Evolutionary conservation across 1,140 invertebrate genomes (phyloP), one percentile per base, ranked within the genome.

Genomic region (Ceratina australensis): DNA sequence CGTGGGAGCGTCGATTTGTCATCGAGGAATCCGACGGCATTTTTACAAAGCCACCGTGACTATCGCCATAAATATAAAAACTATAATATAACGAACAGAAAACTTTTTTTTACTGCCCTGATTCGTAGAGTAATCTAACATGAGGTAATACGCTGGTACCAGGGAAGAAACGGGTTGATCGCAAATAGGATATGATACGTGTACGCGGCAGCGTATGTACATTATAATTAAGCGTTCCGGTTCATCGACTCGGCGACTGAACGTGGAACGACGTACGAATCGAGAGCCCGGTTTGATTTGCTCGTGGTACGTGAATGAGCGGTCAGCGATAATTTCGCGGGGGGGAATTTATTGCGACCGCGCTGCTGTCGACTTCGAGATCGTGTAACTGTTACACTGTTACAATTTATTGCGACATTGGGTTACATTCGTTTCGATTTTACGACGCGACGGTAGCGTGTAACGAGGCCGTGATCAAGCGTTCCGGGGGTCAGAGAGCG

Each of bases 351-450:
- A 77, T 33, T 47, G 18, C 59, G 5, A 26, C n/a, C 33, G 5
- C 33, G 33, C 33, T 10, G 8, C 20, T 0, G 7, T 52, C 42
- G 18, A 57, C 52, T 18, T 10, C 33, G 33, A 15, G 69, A 75
- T 77, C 66, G 66, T 69, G 59, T 72, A 72, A 77, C 75, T 54
- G 67, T 77, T 69, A 61, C 28, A 26, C 28, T 59, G 61, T 72
- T 54, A 77, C 75, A 71, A 77, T 77, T 77, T 77, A 77, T 77
- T 77, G 59, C 75, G 75, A 77, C 75, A 77, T 60, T 69, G 47
- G 47, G 57, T 63, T 77, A 63, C 47, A 77, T 77, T 77, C 75
- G 75, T 72, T 77, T 72, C 66, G 73, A 64, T 75, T 75, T 68
- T 75, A 75, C 47, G 73, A 75, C 73, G n/a, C n/a, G 73, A 75